Base-by-base conservation (phyloP, 2,888 invertebrate genomes). In the Phymatocera aterrima region DNA sequence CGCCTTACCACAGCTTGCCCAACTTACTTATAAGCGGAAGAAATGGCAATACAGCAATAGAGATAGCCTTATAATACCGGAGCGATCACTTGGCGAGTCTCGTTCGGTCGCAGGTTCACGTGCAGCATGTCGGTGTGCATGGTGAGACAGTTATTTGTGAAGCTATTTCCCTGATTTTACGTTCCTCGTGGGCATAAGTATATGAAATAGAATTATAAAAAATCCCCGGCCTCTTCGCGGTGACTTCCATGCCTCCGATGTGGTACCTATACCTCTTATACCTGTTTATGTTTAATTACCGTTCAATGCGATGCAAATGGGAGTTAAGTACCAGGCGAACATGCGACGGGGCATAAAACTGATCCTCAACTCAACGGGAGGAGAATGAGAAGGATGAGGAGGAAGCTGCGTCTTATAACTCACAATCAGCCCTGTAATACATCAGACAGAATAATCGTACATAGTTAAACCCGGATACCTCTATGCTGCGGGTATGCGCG, bases 261-360 rank as follows among this genome's bases (percentile, higher is more conserved):
- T n/a, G n/a, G n/a, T n/a, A n/a, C n/a, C n/a, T n/a, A n/a, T n/a
- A n/a, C n/a, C n/a, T 68, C 37, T 37, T 18, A 34, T 37, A 64
- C 61, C 21, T 64, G 61, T 43, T 75, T 75, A 75, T 57, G 40
- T 75, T 75, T 75, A 75, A 75, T 75, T 75, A 75, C 34, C 75
- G 57, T 75, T 75, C 40, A 75, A 75, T 75, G 75, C 24, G 10
- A 57, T 60, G 75, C 75, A 75, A 75, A 40, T 48, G 40, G 3
- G 57, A 57, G 34, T 28, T 60, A 57, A 75, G 57, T 75, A 18
- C 75, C 40, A 21, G 57, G 15, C 43, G 75, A 75, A 75, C 60
- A 57, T 75, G 75, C 57, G 54, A 75, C 57, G 57, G 60, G 75
- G 31, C 54, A 75, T 75, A 75, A 75, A 75, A 57, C 37, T 57